A percentile compares a stretch with the other conserved stretches of the same genome.
Evolutionary conservation across 2,888 invertebrate species (phyloP).

Genomic region (Tetranychus truncatus): DNA sequence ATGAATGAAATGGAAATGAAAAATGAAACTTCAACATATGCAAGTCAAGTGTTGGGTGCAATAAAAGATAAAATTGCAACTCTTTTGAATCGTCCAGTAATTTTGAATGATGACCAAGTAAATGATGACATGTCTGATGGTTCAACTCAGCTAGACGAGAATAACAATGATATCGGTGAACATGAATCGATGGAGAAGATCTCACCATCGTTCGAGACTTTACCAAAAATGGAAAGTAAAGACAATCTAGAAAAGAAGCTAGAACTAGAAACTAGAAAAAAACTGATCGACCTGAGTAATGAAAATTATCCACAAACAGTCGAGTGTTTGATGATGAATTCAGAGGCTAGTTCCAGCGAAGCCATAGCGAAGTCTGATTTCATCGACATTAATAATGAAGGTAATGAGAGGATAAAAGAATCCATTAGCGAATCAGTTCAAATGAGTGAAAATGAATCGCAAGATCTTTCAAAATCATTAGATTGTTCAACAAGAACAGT

Average conservation of each 20-base stretch:
- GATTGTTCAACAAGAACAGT: no score
- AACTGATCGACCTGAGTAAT: no score
- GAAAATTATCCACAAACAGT: neutral
- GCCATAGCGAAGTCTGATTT: neutral
- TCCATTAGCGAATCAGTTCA: no score
- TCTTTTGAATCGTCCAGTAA: neutral
- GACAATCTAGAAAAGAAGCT: neutral
- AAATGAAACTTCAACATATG: neutral
- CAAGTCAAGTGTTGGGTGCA: neutral
- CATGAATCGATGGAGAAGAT: neutral
- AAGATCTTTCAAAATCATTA: no score
- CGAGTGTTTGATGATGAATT: neutral
- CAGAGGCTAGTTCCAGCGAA: neutral
- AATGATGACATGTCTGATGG: neutral
- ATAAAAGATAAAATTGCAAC: neutral
- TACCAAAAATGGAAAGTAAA: neutral
- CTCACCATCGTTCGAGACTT: neutral
- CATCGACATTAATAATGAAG: neutral
- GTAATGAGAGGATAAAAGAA: no score
- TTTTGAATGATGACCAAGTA: neutral
- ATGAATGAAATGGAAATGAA: neutral
- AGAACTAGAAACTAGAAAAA: no score
- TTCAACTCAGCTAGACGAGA: neutral
- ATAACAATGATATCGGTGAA: neutral
- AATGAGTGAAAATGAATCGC: no score